Evolutionary conservation across 2,797 vertebrate species (phyloP).

Genomic region (Arrhamphus sclerolepis): DNA sequence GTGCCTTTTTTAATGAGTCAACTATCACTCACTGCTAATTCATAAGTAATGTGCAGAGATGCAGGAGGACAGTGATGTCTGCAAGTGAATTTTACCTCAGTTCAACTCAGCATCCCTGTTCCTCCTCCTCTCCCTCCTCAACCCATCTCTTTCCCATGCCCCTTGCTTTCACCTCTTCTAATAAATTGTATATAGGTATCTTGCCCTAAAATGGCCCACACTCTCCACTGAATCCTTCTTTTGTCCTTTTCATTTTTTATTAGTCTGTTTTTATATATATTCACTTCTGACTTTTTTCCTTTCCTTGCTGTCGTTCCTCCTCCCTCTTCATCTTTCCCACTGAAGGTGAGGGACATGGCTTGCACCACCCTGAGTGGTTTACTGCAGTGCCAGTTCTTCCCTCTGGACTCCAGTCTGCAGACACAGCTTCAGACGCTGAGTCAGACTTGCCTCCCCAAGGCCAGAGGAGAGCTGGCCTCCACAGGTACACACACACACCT

Average conservation of each 20-base stretch:
- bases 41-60: conserved; percentile 66
- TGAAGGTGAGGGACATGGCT: conserved; percentile 96
- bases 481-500: conserved; percentile 61
- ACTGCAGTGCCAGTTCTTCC: conserved; percentile 94
- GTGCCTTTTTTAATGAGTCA: conserved; percentile 49
- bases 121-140: conserved; percentile 35
- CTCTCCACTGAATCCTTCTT: too few relatives aligned
- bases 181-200: conserved; percentile 51
- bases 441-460: conserved; percentile 93
- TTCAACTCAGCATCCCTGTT: conserved; percentile 44
- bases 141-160: neutral
- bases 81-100: conserved; percentile 1
- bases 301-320: conserved; percentile 1
- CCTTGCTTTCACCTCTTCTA: conserved; percentile 26
- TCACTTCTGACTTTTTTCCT: conserved; percentile 32
- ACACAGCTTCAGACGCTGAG: conserved; percentile 95
- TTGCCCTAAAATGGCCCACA: conserved; percentile 32
- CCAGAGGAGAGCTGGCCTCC: conserved; percentile 88
- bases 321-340: conserved; percentile 9
- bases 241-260: too few relatives aligned
- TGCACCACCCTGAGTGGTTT: conserved; percentile 95
- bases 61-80: conserved; percentile 53
- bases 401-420: conserved; percentile 92
- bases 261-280: conserved; percentile 27
- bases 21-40: conserved; percentile 53